These are phyloP conservation scores for Torymus auratus DNA, from an alignment of 2,888 invertebrate genomes.

Conservation along the genomic window DNA sequence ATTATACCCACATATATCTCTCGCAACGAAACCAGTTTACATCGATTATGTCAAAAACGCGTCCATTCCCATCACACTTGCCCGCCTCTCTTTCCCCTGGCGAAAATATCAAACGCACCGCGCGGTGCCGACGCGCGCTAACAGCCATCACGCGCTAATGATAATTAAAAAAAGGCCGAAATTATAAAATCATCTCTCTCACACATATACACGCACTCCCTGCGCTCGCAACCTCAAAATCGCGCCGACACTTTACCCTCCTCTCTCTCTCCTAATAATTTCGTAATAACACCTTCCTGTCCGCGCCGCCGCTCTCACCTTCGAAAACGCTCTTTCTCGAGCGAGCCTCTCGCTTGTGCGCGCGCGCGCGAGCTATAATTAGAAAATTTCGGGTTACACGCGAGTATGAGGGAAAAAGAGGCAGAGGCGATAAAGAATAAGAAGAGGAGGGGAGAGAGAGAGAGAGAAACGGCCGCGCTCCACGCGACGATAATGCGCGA, in stretches of 20 bases:
- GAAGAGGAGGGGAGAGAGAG: constrained; percentile 9
- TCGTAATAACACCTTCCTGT: constrained; percentile 56
- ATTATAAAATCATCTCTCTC: constrained; percentile 45
- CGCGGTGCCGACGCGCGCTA: background rate
- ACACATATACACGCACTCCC: too few relatives aligned
- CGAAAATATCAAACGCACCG: constrained; percentile 1
- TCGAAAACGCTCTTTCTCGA: constrained; percentile 37
- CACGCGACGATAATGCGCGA: constrained; percentile 38
- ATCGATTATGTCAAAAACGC: constrained; percentile 2
- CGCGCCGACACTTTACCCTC: constrained; percentile 14
- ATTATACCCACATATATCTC: background rate
- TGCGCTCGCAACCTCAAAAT: too few relatives aligned
- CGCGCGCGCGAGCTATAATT: constrained; percentile 37
- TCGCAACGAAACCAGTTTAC: background rate
- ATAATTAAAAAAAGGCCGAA: background rate
- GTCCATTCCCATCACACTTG: background rate
- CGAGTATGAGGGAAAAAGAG: constrained; percentile 5
- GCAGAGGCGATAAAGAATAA: constrained; percentile 21
- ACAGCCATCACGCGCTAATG: constrained; percentile 10
- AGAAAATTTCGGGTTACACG: constrained; percentile 51
- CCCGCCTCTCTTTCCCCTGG: background rate
- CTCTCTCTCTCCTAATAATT: constrained; percentile 49
- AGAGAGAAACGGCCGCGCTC: constrained; percentile 21
- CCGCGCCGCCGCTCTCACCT: constrained; percentile 42
- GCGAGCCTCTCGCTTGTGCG: background rate